Base-by-base conservation (phyloP, 2,888 invertebrate species). In the Cryptocephalus primarius region DNA sequence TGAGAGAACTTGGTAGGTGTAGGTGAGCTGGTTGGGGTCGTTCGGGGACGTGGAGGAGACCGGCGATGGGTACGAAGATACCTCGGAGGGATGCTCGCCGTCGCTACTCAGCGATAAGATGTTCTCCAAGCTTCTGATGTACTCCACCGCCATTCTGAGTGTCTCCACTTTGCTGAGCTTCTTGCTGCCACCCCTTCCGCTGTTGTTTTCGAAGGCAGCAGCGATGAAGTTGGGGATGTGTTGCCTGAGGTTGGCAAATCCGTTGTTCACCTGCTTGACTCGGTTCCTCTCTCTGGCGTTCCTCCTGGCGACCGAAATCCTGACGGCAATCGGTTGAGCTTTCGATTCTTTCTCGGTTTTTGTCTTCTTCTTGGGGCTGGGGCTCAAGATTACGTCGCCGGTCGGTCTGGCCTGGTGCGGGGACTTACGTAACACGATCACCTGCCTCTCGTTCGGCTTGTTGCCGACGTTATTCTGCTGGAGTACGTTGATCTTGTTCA, bases 281-380 rank as follows among this genome's bases (percentile, higher is more conserved):
- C 94, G 78, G 70, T 93, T 93, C 13, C 94, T 74, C 75, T 94
- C 94, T 44, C 94, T 79, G 51, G 92, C 93, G 72, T 94, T 95
- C 62, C 94, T 74, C 40, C 92, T 75, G 0, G 90, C 90, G 8
- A 91, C 90, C 0, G 91, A 85, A 6, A 36, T 36, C n/a, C 11
- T 11, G 8, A 34, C 33, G 9, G 43, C 43, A 14, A 87, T 78
- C 1, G 86, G 88, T 43, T 83, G 83, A 34, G 60, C 49, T 49
- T 60, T 57, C 33, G 54, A 50, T 34, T 60, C 60, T 52, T 62
- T 65, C 12, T 40, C 51, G 4, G 45, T 8, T 42, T 51, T 52
- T 12, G 34, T 33, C 43, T 53, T 56, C 13, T 70, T 64, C 53
- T 63, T 65, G 0, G 70, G 61, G 13, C 67, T 65, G 49, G 66